Evolutionary conservation across 2,113 vertebrate species (phyloP).

Genomic region (Gallinago media): DNA sequence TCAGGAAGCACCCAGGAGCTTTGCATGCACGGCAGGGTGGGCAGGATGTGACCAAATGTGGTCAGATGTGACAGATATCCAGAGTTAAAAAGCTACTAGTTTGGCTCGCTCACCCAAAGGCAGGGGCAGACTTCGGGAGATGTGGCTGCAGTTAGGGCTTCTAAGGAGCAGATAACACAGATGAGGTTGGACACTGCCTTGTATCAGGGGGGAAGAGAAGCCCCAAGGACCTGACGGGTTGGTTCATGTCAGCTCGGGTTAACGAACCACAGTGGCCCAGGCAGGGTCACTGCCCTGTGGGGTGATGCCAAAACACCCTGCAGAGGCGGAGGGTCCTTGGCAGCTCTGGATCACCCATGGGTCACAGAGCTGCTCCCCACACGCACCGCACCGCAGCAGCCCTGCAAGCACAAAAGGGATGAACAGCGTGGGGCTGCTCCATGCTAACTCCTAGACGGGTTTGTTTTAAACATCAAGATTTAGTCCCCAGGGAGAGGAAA

Average conservation of each 20-base stretch:
- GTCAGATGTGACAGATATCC: background rate
- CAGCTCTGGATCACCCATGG: background rate
- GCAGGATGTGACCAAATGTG: background rate
- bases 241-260: background rate
- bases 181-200: background rate
- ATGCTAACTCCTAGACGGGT: background rate
- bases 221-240: background rate
- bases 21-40: background rate
- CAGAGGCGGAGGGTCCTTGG: background rate
- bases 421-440: background rate
- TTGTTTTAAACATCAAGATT: background rate
- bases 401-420: background rate
- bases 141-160: fast-evolving
- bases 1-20: background rate
- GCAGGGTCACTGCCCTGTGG: background rate
- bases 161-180: fast-evolving
- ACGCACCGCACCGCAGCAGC: fast-evolving
- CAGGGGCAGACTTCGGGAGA: background rate
- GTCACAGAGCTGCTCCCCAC: background rate
- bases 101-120: background rate
- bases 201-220: background rate
- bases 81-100: background rate
- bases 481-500: background rate
- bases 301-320: background rate
- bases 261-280: fast-evolving